These are phyloP conservation scores for Amphipoea oculea DNA, from an alignment of 2,888 invertebrate species.

Conservation along the genomic window DNA sequence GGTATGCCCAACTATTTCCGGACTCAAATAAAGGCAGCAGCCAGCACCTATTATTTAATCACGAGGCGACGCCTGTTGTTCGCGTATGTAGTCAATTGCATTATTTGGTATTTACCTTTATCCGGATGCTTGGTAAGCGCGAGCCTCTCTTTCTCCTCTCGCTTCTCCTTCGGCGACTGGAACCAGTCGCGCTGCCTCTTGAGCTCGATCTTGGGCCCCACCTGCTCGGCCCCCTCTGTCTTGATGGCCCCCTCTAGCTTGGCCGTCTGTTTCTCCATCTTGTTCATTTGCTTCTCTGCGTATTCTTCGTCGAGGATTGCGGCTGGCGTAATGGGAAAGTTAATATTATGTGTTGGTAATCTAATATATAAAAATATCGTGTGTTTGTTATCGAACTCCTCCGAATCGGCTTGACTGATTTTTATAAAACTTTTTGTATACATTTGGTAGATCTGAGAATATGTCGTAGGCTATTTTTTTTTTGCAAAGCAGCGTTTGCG, in stretches of 20 bases:
- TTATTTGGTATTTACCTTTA: constrained; percentile 73
- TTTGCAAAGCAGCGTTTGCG: too few species aligned
- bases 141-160: constrained; percentile 93
- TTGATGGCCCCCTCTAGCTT: constrained; percentile 88
- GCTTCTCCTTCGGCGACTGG: constrained; percentile 95
- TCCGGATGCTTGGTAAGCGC: constrained; percentile 83
- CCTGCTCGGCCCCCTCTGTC: constrained; percentile 66
- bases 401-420: too few species aligned
- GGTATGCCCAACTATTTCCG: too few species aligned
- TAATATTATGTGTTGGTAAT: neutral
- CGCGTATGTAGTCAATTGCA: too few species aligned
- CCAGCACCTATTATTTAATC: too few species aligned
- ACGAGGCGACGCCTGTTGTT: too few species aligned
- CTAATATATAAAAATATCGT: too few species aligned
- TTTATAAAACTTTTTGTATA: too few species aligned
- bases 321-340: constrained; percentile 75
- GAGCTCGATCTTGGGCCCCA: constrained; percentile 81
- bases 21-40: too few species aligned
- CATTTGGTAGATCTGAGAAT: too few species aligned
- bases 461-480: too few species aligned
- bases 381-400: too few species aligned
- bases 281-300: constrained; percentile 94
- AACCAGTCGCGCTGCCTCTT: constrained; percentile 94
- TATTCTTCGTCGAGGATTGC: constrained; percentile 96
- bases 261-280: constrained; percentile 95